Evolutionary conservation across 2,888 invertebrate genomes (phyloP).

Genomic region (Perizoma flavofasciatum): DNA sequence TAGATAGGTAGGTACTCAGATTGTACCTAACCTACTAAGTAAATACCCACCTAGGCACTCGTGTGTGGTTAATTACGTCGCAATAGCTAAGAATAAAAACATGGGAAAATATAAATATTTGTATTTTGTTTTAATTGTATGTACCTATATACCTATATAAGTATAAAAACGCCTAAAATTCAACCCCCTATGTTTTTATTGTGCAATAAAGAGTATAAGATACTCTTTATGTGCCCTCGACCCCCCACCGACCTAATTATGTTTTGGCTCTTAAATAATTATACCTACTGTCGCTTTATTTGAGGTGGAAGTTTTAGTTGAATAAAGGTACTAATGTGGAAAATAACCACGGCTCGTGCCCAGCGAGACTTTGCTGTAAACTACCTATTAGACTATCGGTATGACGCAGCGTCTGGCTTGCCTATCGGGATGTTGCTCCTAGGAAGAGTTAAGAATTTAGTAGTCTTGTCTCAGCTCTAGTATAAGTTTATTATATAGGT

Average conservation of each 20-base stretch:
- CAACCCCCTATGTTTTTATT: too few relatives aligned
- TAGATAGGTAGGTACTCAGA: conserved; percentile 25
- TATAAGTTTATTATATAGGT: too few relatives aligned
- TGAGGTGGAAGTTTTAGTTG: too few relatives aligned
- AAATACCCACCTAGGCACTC: conserved; percentile 1
- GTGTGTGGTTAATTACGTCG: background rate
- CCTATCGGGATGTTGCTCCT: conserved; percentile 47
- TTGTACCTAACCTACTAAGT: conserved; percentile 7
- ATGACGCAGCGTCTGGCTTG: conserved; percentile 66
- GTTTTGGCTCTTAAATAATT: too few relatives aligned
- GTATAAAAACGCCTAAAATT: too few relatives aligned
- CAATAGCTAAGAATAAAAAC: background rate
- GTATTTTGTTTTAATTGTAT: too few relatives aligned
- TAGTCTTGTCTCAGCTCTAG: background rate
- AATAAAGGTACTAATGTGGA: conserved; percentile 49
- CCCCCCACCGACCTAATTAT: too few relatives aligned
- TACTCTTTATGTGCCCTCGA: too few relatives aligned
- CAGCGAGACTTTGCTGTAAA: background rate
- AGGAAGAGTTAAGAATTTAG: background rate
- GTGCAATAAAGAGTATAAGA: too few relatives aligned
- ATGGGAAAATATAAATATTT: background rate
- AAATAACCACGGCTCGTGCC: conserved; percentile 54
- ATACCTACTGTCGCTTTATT: too few relatives aligned
- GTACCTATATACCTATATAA: too few relatives aligned
- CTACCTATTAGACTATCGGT: conserved; percentile 41